A percentile compares a stretch with the other conserved stretches of the same genome.
Conservation (phyloP, 1,140 invertebrate genomes). For the Zaprionus ghesquierei region DNA sequence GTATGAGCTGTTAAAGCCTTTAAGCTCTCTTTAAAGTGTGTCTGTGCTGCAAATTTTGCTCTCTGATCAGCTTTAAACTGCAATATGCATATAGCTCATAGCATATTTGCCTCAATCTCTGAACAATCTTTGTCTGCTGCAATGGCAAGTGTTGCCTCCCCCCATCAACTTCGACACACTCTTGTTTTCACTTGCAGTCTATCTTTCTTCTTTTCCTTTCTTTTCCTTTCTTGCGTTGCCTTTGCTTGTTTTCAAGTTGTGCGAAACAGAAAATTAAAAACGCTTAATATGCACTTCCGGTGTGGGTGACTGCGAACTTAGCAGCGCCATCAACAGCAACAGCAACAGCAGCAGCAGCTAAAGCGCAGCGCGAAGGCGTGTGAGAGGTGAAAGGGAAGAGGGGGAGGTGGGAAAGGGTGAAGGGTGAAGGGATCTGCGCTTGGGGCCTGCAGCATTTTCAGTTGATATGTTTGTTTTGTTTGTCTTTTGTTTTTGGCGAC, state of each 20-base stretch:
- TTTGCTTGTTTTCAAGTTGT: slow-evolving; percentile 61
- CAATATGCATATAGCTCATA: neutral
- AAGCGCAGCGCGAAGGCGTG: neutral
- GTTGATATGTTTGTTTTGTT: slow-evolving; percentile 77
- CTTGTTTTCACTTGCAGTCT: neutral
- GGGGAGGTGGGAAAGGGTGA: neutral
- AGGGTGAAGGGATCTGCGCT: neutral
- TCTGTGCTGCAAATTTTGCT: neutral
- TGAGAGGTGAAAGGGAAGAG: neutral
- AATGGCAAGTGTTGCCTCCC: neutral
- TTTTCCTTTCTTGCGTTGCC: slow-evolving; percentile 2
- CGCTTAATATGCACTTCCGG: slow-evolving; percentile 77
- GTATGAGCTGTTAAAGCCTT: neutral
- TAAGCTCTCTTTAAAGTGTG: neutral
- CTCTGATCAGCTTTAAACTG: too few species aligned
- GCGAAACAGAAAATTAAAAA: slow-evolving; percentile 75
- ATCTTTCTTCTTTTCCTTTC: slow-evolving; percentile 1
- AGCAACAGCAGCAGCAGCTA: slow-evolving; percentile 9
- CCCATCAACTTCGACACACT: neutral
- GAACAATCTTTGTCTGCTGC: neutral
- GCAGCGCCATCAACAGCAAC: slow-evolving; percentile 44
- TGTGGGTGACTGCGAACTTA: slow-evolving; percentile 42
- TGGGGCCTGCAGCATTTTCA: slow-evolving; percentile 50
- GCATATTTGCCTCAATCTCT: neutral
- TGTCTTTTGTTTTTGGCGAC: slow-evolving; percentile 62